Conservation (phyloP, 92 coral and sea anemone species). For the Parazoanthus darwini region DNA sequence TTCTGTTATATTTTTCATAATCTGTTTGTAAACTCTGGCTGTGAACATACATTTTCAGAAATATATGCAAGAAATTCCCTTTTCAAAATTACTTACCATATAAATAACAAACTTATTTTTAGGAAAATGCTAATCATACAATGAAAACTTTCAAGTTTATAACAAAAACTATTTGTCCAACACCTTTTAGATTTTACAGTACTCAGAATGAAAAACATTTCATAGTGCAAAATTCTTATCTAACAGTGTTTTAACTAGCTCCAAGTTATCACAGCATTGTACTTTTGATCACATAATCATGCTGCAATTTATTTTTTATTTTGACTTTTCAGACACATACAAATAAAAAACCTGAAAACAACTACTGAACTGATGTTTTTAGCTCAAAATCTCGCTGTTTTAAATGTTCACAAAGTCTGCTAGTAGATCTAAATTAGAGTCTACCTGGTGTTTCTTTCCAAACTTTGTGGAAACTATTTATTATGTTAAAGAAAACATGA, state of each 20-base stretch:
- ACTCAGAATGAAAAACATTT: background rate
- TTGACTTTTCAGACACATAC: background rate
- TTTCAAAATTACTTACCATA: background rate
- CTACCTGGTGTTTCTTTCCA: constrained; percentile 20
- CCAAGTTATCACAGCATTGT: constrained; percentile 1
- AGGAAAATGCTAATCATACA: no score
- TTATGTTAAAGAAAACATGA: constrained; percentile 14
- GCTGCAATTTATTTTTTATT: constrained; percentile 1
- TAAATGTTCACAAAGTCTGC: background rate
- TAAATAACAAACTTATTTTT: no score
- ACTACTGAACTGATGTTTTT: constrained; percentile 15
- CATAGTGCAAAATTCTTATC: constrained; percentile 13
- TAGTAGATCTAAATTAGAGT: background rate
- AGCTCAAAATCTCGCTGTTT: constrained; percentile 14
- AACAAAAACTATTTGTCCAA: background rate
- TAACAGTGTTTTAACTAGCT: constrained; percentile 15
- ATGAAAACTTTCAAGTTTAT: background rate
- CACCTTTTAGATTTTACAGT: background rate
- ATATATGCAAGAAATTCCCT: constrained; percentile 5
- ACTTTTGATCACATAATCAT: constrained; percentile 13
- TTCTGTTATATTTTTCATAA: no score
- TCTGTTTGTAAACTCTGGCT: background rate
- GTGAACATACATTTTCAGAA: background rate
- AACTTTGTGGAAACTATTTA: constrained; percentile 6
- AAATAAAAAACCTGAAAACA: background rate